A percentile compares a stretch with the other conserved stretches of the same genome.
Evolutionary conservation across 2,113 vertebrate species (phyloP).

Genomic region (Glaucomys volans): DNA sequence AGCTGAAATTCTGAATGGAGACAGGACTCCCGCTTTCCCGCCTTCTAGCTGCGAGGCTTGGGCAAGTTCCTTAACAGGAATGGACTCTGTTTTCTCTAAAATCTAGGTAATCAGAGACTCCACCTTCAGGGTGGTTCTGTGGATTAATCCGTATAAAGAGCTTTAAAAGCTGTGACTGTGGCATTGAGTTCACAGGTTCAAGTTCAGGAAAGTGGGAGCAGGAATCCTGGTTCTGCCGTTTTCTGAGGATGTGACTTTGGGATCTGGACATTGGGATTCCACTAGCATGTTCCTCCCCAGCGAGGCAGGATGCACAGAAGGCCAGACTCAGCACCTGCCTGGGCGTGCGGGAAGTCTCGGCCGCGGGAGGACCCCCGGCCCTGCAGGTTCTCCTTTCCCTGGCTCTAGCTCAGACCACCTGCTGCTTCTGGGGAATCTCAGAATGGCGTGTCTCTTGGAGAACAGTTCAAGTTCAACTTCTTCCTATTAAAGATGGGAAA

Average conservation of each 20-base stretch:
- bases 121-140: background rate
- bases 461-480: background rate
- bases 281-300: background rate
- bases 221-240: background rate
- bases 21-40: background rate
- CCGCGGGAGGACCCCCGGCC: too few relatives aligned
- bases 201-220: background rate
- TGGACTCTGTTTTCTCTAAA: conserved; percentile 1
- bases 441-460: background rate
- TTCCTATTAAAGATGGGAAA: background rate
- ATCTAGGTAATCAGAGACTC: background rate
- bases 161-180: background rate
- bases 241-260: background rate
- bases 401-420: background rate
- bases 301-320: background rate
- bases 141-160: background rate
- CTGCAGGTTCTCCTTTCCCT: background rate
- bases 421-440: background rate
- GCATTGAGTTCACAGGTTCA: background rate
- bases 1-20: background rate
- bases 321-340: background rate
- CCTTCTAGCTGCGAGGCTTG: background rate
- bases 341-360: background rate
- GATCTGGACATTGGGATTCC: background rate
- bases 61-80: background rate